Conservation (phyloP, 2,113 vertebrate species). For the Pithys albifrons region DNA sequence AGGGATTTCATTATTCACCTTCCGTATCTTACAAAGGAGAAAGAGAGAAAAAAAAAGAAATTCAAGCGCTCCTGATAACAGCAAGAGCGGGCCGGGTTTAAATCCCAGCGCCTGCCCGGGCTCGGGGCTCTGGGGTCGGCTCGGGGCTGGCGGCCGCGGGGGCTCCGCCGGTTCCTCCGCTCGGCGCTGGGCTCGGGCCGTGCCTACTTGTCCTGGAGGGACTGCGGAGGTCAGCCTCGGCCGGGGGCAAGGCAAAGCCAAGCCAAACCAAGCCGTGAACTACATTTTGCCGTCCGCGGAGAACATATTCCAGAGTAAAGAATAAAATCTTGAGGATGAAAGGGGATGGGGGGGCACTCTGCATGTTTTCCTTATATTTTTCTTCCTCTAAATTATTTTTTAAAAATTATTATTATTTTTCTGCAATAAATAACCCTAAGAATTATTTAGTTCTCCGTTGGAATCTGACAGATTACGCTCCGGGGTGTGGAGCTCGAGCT, state of each 20-base stretch:
- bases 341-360: neutral
- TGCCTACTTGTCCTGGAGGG: neutral
- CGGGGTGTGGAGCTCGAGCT: neutral
- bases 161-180: neutral
- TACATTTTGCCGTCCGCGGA: neutral
- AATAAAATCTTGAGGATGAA: neutral
- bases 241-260: neutral
- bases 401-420: neutral
- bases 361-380: neutral
- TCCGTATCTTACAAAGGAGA: conserved; percentile 69
- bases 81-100: neutral
- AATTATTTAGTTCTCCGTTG: neutral
- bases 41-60: neutral
- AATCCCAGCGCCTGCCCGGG: neutral
- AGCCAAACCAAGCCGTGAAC: neutral
- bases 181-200: neutral
- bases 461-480: neutral
- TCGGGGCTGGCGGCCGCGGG: neutral
- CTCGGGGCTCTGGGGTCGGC: neutral
- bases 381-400: neutral
- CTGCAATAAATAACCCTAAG: neutral
- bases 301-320: neutral
- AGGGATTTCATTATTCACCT: conserved; percentile 88
- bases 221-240: neutral
- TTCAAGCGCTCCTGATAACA: neutral